phyloP scores from a whole-genome alignment of 2,888 invertebrate species.

The Polymixis flavicincta region DNA sequence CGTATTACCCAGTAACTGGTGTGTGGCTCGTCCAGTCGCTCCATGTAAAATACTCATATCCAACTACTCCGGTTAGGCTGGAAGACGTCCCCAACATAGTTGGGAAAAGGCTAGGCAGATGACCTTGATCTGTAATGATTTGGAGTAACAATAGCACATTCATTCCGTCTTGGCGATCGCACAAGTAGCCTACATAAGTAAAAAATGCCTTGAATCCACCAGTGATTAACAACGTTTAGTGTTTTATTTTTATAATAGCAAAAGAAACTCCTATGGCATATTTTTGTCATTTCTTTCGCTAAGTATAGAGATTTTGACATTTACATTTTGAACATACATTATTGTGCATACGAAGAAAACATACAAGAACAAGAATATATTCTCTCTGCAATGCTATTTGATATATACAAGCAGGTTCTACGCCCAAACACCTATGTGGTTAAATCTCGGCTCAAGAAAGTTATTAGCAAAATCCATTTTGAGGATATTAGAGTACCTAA shows the following conservation, averaged over 20 bases:
- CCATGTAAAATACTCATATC: background rate
- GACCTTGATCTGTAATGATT: background rate
- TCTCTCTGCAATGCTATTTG: background rate
- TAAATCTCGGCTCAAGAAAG: background rate
- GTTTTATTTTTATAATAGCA: background rate
- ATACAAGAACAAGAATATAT: background rate
- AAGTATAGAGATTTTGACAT: background rate
- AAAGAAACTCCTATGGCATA: background rate
- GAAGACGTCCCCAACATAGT: background rate
- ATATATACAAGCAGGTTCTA: background rate
- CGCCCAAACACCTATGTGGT: background rate
- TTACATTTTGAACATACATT: background rate
- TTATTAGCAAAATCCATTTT: background rate
- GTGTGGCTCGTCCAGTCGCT: background rate
- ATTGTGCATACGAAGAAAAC: background rate
- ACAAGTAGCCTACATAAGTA: background rate
- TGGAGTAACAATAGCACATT: background rate
- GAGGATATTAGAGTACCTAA: background rate
- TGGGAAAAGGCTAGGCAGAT: background rate
- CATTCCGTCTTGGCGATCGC: background rate
- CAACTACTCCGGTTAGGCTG: background rate
- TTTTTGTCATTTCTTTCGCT: background rate
- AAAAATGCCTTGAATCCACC: background rate
- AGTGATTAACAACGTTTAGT: background rate
- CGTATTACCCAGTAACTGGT: background rate